Evolutionary conservation across 2,113 vertebrate species (phyloP), one percentile per base, ranked within the genome.

Genomic region (Lophius piscatorius): DNA sequence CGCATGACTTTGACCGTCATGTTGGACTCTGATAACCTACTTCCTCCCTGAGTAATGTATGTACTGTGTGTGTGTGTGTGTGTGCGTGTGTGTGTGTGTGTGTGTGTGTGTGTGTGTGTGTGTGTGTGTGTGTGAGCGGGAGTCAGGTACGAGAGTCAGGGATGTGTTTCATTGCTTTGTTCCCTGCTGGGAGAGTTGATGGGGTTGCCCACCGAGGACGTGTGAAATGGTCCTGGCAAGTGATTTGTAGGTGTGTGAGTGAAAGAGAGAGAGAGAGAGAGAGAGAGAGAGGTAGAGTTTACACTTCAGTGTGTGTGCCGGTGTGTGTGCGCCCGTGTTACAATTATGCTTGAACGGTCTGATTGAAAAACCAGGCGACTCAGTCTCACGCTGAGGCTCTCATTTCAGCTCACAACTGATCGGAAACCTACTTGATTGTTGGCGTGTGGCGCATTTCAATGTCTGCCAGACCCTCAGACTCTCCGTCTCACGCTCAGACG

Each of bases 181-280:
- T 76, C 70, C 87, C 85, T 72, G 82, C 87, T 89, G 85, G 69
- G 83, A 82, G 56, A 82, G 74, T 72, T 85, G 85, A 89, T 89
- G 81, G 87, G 80, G 71, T 86, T 84, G 78, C 76, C 81, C 75
- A 81, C 54, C 1, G 81, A 83, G 76, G 56, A 76, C 69, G 81
- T 83, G 83, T 46, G 24, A 81, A 83, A 81, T 54, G 77, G 78
- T 78, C 69, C 74, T 14, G 54, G 52, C 71, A 63, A 87, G 76
- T 73, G 76, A 83, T 85, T 83, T 87, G 72, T 40, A 58, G 50
- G 28, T 24, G 44, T 67, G 57, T 40, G 45, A 49, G 35, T 61
- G 47, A n/a, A 62, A 39, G 31, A 33, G 47, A 52, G 51, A 45
- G 55, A 34, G 59, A 20, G 17, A 3, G 44, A 8, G 39, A 7